Percentiles rank a stretch among this genome's conserved stretches.
Evolutionary conservation across 2,888 invertebrate species (phyloP).

Genomic region (Sinopyrophorus schimmeli): DNA sequence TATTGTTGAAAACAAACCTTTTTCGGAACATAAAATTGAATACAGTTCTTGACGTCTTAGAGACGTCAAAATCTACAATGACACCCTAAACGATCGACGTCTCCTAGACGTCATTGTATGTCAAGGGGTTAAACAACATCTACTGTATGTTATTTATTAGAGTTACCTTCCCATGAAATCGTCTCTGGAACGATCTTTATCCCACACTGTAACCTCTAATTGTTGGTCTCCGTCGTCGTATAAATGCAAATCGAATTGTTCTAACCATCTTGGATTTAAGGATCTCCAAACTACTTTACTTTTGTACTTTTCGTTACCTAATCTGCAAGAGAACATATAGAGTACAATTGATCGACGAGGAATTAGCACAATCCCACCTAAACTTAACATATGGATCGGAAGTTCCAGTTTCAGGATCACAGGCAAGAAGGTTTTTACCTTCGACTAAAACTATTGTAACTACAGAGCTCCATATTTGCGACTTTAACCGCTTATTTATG

Average conservation of each 20-base stretch:
- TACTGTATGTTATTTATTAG: too few species aligned
- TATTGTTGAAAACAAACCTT: too few species aligned
- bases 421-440: conserved; percentile 84
- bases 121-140: too few species aligned
- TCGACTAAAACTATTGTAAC: conserved; percentile 97
- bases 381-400: conserved; percentile 96
- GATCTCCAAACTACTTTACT: conserved; percentile 88
- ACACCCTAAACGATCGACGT: too few species aligned
- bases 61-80: too few species aligned
- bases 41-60: too few species aligned
- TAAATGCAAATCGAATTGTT: conserved; percentile 95
- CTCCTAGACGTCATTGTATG: too few species aligned
- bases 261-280: conserved; percentile 89
- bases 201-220: conserved; percentile 90
- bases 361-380: conserved; percentile 61
- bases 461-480: conserved; percentile 96
- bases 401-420: conserved; percentile 86
- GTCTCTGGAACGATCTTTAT: conserved; percentile 84
- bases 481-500: conserved; percentile 82
- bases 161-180: conserved; percentile 80
- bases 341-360: neutral
- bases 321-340: conserved; percentile 57
- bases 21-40: too few species aligned
- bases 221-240: conserved; percentile 93
- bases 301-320: conserved; percentile 97